phyloP scores from a whole-genome alignment of 2,113 vertebrate genomes.

The Donacobius atricapilla region DNA sequence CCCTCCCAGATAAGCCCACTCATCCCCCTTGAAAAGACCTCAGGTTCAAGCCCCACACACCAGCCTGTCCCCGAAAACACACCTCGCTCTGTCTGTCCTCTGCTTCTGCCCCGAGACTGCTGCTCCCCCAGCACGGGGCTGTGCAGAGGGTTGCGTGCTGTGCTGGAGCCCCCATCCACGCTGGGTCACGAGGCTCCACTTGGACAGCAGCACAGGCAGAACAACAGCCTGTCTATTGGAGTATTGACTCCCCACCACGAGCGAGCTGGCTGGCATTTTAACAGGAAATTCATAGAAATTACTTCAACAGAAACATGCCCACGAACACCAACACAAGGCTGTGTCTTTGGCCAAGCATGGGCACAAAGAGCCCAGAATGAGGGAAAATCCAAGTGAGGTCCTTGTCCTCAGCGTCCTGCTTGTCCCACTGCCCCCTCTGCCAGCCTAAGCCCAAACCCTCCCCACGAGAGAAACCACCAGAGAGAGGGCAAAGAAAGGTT shows the following conservation, averaged over 20 bases:
- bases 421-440: neutral
- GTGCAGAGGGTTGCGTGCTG: fast-evolving
- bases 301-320: conserved; percentile 1
- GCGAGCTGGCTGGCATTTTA: neutral
- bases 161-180: neutral
- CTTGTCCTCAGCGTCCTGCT: neutral
- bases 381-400: neutral
- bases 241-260: neutral
- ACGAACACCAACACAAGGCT: neutral
- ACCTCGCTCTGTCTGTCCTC: fast-evolving
- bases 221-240: neutral
- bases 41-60: neutral
- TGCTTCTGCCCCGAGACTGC: neutral
- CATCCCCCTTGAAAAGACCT: neutral
- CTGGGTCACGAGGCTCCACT: neutral
- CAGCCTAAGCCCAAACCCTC: neutral
- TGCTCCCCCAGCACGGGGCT: neutral
- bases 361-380: neutral
- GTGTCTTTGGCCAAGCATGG: neutral
- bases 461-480: neutral
- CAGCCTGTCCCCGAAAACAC: neutral
- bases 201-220: neutral
- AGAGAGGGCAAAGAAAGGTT: neutral
- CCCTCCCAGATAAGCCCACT: neutral
- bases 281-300: conserved; percentile 14